phyloP scores from a whole-genome alignment of 2,888 invertebrate genomes.

The Odontomyia ornata region DNA sequence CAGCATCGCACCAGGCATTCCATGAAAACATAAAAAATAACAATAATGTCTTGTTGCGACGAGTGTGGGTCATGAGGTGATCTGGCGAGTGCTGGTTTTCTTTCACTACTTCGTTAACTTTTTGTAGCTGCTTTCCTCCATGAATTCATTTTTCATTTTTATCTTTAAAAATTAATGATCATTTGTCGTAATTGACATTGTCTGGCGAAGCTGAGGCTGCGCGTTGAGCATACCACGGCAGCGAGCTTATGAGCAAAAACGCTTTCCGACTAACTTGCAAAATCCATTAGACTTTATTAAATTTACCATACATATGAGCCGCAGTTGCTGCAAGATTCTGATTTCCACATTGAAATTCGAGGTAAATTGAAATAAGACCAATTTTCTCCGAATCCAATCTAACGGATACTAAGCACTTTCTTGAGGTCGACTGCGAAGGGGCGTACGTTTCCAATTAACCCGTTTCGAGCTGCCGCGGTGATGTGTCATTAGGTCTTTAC shows the following conservation, averaged over 20 bases:
- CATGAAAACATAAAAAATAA: not conserved
- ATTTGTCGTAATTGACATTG: conserved; percentile 38
- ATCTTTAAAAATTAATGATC: conserved; percentile 35
- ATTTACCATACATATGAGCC: not conserved
- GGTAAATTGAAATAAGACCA: not conserved
- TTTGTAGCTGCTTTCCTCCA: conserved; percentile 3
- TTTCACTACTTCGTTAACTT: conserved; percentile 7
- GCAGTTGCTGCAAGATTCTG: too few species aligned
- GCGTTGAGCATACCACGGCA: not conserved
- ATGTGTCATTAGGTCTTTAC: conserved; percentile 37
- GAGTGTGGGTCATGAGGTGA: conserved; percentile 41
- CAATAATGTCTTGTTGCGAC: not conserved
- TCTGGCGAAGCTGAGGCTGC: not conserved
- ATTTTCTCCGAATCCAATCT: conserved; percentile 9
- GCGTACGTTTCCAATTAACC: conserved; percentile 35
- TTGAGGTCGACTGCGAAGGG: not conserved
- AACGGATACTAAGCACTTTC: conserved; percentile 15
- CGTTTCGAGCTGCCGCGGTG: conserved; percentile 20
- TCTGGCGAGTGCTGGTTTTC: conserved; percentile 20
- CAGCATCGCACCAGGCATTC: not conserved
- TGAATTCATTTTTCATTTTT: conserved; percentile 34
- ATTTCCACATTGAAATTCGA: not conserved
- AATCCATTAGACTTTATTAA: not conserved
- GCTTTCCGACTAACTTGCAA: not conserved
- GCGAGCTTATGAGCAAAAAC: not conserved